phyloP scores from a whole-genome alignment of 2,888 invertebrate genomes.

The Galerucella calmariensis region DNA sequence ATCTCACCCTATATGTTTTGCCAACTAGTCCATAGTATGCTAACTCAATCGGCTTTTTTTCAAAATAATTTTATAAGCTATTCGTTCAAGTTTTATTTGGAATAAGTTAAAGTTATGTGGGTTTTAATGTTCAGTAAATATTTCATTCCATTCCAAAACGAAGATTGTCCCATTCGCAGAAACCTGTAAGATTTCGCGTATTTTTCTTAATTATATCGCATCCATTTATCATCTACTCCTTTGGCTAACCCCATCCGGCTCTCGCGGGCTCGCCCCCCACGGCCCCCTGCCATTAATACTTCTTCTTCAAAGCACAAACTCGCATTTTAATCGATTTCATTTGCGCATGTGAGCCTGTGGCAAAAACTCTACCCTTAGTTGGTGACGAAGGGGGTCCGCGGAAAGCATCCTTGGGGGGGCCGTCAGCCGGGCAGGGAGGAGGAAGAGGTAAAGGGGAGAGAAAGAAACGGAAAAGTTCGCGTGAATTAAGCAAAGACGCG shows the following conservation, averaged over 20 bases:
- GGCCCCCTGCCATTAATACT: conserved; percentile 65
- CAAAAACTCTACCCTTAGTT: conserved; percentile 65
- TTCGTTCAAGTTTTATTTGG: no score
- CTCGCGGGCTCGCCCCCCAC: conserved; percentile 50
- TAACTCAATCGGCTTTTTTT: no score
- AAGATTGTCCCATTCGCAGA: not conserved
- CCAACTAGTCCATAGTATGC: no score
- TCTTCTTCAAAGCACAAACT: conserved; percentile 71
- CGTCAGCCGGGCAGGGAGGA: conserved; percentile 43
- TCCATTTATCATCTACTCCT: conserved; percentile 29
- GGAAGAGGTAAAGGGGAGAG: conserved; percentile 48
- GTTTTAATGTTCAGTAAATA: no score
- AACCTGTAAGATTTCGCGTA: conserved; percentile 18
- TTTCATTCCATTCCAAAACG: not conserved
- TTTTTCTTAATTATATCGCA: conserved; percentile 6
- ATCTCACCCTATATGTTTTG: no score
- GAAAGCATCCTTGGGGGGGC: conserved; percentile 44
- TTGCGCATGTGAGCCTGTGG: conserved; percentile 74
- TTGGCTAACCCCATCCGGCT: conserved; percentile 49
- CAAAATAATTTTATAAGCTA: no score
- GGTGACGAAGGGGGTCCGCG: conserved; percentile 58
- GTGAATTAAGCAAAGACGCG: conserved; percentile 66
- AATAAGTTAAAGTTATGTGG: no score
- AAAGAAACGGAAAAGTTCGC: conserved; percentile 67
- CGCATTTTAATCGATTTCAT: conserved; percentile 78